phyloP scores from a whole-genome alignment of 30 jellyfish, hydroid and myxozoan genomes.

The Hydractinia symbiolongicarpus region DNA sequence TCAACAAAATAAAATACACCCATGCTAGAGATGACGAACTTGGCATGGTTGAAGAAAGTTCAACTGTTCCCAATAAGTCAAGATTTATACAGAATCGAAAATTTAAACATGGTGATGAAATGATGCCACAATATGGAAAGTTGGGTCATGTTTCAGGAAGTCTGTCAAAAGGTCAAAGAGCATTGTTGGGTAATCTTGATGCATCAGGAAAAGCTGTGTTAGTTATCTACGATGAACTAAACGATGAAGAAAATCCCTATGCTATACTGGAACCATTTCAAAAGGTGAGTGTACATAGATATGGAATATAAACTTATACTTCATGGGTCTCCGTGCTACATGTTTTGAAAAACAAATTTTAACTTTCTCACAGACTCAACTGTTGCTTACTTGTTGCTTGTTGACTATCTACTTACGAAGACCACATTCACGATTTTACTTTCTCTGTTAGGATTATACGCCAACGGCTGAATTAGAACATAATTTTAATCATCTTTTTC shows the following conservation, averaged over 20 bases:
- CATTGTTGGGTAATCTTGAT: slow-evolving; percentile 48
- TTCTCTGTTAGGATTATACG: no score
- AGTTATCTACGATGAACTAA: slow-evolving; percentile 48
- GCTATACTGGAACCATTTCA: slow-evolving; percentile 65
- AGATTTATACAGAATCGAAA: slow-evolving; percentile 5
- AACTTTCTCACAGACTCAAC: no score
- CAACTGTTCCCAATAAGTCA: not conserved
- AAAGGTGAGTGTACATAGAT: not conserved
- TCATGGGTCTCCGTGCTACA: no score
- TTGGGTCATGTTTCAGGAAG: slow-evolving; percentile 4
- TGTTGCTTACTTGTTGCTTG: no score
- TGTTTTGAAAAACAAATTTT: no score
- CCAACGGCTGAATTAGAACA: no score
- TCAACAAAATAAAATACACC: slow-evolving; percentile 7
- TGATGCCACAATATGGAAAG: slow-evolving; percentile 22
- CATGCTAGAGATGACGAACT: slow-evolving; percentile 22
- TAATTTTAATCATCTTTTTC: no score
- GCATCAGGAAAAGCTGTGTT: slow-evolving; percentile 68
- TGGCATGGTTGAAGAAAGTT: slow-evolving; percentile 29
- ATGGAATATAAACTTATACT: no score
- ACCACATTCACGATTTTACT: no score
- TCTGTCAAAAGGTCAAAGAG: slow-evolving; percentile 46
- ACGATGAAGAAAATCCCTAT: slow-evolving; percentile 55
- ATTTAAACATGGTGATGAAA: not conserved
- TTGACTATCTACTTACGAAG: no score